Evolutionary conservation across 2,888 invertebrate species (phyloP).

Genomic region (Eugnorisma glareosa): DNA sequence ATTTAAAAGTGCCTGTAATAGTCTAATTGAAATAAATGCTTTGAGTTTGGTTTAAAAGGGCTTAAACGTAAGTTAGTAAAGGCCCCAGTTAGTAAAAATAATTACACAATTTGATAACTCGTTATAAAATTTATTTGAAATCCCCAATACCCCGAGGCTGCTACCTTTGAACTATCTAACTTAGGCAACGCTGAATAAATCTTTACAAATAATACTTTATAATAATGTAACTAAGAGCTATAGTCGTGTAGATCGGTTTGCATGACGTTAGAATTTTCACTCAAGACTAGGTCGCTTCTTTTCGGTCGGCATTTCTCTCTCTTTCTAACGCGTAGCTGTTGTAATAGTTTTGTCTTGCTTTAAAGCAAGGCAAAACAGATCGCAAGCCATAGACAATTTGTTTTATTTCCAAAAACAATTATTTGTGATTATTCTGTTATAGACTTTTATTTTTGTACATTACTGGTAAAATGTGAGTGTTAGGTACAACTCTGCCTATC

Average conservation of each 20-base stretch:
- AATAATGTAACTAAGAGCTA: conserved; percentile 41
- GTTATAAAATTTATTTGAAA: conserved; percentile 73
- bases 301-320: no score
- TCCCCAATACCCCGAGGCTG: conserved; percentile 62
- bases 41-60: neutral
- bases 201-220: conserved; percentile 55
- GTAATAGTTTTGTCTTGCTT: neutral
- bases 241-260: conserved; percentile 43
- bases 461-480: neutral
- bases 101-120: conserved; percentile 63
- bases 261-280: conserved; percentile 40
- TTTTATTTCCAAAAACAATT: neutral
- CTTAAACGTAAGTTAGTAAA: conserved; percentile 22
- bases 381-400: neutral
- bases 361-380: no score
- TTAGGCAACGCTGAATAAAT: conserved; percentile 59
- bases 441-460: neutral
- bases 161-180: conserved; percentile 52
- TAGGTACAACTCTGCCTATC: neutral
- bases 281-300: neutral
- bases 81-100: conserved; percentile 43
- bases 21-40: no score
- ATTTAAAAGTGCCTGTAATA: no score
- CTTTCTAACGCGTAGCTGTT: conserved; percentile 20
- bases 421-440: neutral